A percentile compares a stretch with the other conserved stretches of the same genome.
Evolutionary conservation across 2,888 invertebrate genomes (phyloP).

Genomic region (Glyphotaelius pellucidus): DNA sequence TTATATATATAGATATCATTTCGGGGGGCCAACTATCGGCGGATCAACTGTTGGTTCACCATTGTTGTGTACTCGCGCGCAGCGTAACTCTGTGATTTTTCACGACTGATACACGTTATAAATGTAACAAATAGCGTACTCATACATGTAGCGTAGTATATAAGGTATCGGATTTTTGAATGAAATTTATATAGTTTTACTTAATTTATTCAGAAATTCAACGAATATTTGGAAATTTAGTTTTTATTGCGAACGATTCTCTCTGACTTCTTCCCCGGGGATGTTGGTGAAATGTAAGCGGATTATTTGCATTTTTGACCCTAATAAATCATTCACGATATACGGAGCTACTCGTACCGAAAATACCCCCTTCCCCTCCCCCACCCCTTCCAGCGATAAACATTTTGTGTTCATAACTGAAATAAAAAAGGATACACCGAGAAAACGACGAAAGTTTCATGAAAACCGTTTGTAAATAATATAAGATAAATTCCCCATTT

Average conservation of each 20-base stretch:
- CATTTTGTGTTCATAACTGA: not conserved
- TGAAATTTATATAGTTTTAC: not conserved
- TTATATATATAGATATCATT: no score
- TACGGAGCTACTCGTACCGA: not conserved
- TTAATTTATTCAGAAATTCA: not conserved
- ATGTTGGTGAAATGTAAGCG: slow-evolving; percentile 36
- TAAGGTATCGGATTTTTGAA: not conserved
- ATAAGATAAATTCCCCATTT: not conserved
- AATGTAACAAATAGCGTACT: no score
- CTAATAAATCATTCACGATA: slow-evolving; percentile 60
- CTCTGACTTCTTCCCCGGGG: not conserved
- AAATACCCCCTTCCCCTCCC: not conserved
- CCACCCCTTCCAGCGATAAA: not conserved
- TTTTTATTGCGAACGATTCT: slow-evolving; percentile 12
- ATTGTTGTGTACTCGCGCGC: no score
- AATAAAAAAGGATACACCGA: not conserved
- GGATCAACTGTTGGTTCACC: no score
- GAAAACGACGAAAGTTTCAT: not conserved
- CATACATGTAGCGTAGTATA: no score
- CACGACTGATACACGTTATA: no score
- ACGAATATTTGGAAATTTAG: not conserved
- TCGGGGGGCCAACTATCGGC: no score
- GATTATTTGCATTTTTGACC: slow-evolving; percentile 64
- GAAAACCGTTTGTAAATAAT: not conserved
- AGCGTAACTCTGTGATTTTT: no score